These are phyloP conservation scores for Uropetala carovei DNA, from an alignment of 2,888 invertebrate species.

Conservation along the genomic window DNA sequence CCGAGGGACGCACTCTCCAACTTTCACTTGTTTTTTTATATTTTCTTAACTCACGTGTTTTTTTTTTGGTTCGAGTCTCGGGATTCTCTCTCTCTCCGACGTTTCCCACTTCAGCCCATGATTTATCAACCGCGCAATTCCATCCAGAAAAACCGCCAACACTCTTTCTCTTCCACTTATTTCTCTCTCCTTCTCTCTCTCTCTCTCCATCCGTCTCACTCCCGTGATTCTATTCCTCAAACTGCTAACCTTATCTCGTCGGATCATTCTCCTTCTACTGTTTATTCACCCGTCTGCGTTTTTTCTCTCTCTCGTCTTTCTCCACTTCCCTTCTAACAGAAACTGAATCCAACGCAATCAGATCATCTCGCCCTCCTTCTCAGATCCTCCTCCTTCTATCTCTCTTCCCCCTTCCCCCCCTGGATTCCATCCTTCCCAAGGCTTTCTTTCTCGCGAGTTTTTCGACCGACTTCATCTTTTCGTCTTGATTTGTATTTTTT, in stretches of 20 bases:
- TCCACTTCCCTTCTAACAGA: not conserved
- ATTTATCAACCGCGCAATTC: conserved; percentile 7
- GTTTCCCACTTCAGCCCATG: conserved; percentile 1
- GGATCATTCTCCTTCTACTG: conserved; percentile 1
- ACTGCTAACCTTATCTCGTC: not conserved
- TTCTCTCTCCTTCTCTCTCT: not conserved
- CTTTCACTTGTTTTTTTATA: conserved; percentile 16
- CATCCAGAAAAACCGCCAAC: not conserved
- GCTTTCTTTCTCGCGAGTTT: no score
- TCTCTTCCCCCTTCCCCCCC: not conserved
- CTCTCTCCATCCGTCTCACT: not conserved
- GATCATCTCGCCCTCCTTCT: not conserved
- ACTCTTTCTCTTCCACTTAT: not conserved
- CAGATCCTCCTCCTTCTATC: not conserved
- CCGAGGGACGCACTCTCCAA: not conserved
- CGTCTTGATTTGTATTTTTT: not conserved
- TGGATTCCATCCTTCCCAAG: not conserved
- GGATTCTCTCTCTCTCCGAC: not conserved
- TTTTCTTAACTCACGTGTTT: conserved; percentile 17
- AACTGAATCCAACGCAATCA: not conserved
- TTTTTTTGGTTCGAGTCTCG: not conserved
- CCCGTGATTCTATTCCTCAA: not conserved
- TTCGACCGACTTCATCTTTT: no score
- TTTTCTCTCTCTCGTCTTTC: not conserved
- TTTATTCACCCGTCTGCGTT: not conserved